Base-by-base conservation (phyloP, 2,888 invertebrate species). In the Nemoura dubitans region DNA sequence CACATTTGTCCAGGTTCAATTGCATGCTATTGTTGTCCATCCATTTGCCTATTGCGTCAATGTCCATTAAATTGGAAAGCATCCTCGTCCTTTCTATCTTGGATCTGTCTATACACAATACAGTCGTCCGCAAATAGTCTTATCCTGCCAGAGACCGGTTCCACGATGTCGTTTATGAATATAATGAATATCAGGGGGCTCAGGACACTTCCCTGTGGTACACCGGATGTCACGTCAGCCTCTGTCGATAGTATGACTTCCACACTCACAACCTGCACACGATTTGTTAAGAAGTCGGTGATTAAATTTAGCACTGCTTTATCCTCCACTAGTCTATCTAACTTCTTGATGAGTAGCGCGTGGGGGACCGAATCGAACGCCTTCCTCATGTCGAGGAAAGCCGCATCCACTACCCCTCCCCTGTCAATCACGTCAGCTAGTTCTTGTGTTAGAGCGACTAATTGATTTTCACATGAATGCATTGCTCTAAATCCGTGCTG, bases 181-280 rank as follows among this genome's bases (percentile, higher is more conserved):
- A 78, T 36, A 36, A 36, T 36, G 36, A 36, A 36, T 36, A 36
- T 3, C 36, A 36, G 36, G 36, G 36, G 36, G 10, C 26, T 26
- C 21, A 78, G 2, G n/a, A 78, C 78, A n/a, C 78, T 78, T 14
- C 78, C 78, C 26, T 78, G 78, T 10, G 78, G 78, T 78, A 78
- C 78, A 10, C 78, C 78, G n/a, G 78, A 87, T 85, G 83, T 87
- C 36, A 81, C 85, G 21, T 84, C 80, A 27, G 42, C 42, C 25
- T 85, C 86, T 42, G 29, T 43, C 29, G 77, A 86, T 25, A 29
- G 59, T 25, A 16, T 84, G 28, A 29, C 80, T 77, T 77, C 85
- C 30, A 76, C 84, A 7, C 27, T 29, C n/a, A 29, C 77, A 43
- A 25, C 27, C 78, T 25, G n/a, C 27, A 7, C n/a, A 14, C 78